Evolutionary conservation across 2,797 vertebrate genomes (phyloP), one percentile per base, ranked within the genome.

Genomic region (Fringilla coelebs): DNA sequence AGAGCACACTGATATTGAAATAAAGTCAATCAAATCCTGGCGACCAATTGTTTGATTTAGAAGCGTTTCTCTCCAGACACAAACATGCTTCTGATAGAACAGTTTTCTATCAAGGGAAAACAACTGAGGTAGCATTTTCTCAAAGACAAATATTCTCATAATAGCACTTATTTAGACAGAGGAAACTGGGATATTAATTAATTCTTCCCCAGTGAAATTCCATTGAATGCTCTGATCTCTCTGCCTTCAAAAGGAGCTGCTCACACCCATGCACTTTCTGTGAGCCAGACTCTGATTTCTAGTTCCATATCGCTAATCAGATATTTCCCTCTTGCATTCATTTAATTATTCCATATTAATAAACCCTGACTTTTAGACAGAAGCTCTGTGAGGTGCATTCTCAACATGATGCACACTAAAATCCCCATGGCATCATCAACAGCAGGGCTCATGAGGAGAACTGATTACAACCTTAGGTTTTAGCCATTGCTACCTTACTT

Each of bases 341-440:
- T 75, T 77, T 95, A 85, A 95, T 96, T 89, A 78, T 77, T 72
- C 22, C 46, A 41, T 80, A 94, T 89, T 89, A 95, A 92, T 93
- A 96, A 96, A 92, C 17, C 78, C 68, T 88, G 81, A 89, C 90
- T 95, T 90, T 88, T 62, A 89, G 65, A 85, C 68, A 94, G 75
- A 68, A 80, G 28, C n/a, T 89, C 38, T 77, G 4, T 41, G 65
- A 96, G 49, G 19, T 68, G 4, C 43, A 62, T 75, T 94, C 78
- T 80, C 89, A 83, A 62, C 15, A 16, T 36, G 49, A 49, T 52
- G 51, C 38, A 61, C 60, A 36, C 3, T 0, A 61, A 85, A 80
- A 19, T 92, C 68, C 78, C 72, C 4, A 7, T 13, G 83, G 61
- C 61, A 80, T 32, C 75, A 51, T 13, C 52, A 58, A 11, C 16